Evolutionary conservation across 2,113 vertebrate genomes (phyloP).

Genomic region (Engraulis encrasicolus): DNA sequence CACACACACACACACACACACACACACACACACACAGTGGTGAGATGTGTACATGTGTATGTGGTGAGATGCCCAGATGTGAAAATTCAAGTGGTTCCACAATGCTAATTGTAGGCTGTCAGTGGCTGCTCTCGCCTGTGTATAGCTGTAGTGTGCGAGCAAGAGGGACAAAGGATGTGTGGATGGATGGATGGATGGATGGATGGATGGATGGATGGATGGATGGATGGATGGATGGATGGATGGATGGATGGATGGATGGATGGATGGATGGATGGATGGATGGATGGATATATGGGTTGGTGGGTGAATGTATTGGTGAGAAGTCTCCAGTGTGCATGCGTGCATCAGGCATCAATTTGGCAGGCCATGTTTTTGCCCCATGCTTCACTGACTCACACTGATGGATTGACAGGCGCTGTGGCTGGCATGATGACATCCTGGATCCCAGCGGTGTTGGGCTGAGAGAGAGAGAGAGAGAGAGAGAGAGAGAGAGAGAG

Average conservation of each 20-base stretch:
- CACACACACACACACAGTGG: not conserved
- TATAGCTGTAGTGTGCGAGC: too few relatives aligned
- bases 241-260: too few relatives aligned
- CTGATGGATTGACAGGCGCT: not conserved
- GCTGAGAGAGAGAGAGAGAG: not conserved
- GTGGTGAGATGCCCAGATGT: too few relatives aligned
- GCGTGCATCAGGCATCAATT: slow-evolving; percentile 13
- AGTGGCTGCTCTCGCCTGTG: not conserved
- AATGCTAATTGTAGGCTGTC: slow-evolving; percentile 3
- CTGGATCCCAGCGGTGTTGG: not conserved
- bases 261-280: too few relatives aligned
- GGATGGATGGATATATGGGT: too few relatives aligned
- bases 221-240: too few relatives aligned
- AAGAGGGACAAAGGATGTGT: too few relatives aligned
- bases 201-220: too few relatives aligned
- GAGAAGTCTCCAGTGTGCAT: not conserved
- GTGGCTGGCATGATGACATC: not conserved
- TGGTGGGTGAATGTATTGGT: too few relatives aligned
- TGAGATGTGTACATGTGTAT: too few relatives aligned
- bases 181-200: too few relatives aligned
- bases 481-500: not conserved
- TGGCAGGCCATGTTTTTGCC: not conserved
- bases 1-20: too few relatives aligned
- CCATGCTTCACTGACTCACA: not conserved
- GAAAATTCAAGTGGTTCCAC: not conserved